These are phyloP conservation scores for Pseudachorutes palmiensis DNA, from an alignment of 1,140 invertebrate genomes.

Conservation along the genomic window DNA sequence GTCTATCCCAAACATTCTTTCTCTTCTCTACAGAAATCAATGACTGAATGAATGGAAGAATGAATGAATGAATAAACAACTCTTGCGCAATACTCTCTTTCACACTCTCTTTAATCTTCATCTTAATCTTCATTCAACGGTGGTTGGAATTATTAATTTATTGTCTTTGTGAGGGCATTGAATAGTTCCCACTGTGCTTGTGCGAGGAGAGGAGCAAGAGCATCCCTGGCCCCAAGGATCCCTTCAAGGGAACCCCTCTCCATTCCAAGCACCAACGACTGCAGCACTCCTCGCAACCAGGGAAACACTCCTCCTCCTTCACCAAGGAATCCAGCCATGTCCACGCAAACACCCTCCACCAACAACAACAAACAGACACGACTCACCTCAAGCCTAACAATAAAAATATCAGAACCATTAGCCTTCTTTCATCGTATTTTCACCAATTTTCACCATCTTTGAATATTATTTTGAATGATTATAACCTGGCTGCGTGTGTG, in stretches of 20 bases:
- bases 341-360: slow-evolving; percentile 22
- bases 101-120: background rate
- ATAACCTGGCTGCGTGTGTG: slow-evolving; percentile 7
- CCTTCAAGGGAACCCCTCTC: slow-evolving; percentile 28
- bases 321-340: slow-evolving; percentile 30
- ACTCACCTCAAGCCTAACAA: slow-evolving; percentile 28
- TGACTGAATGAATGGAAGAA: too few relatives aligned
- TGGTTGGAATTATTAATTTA: background rate
- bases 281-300: slow-evolving; percentile 9
- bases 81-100: background rate
- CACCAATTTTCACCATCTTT: too few relatives aligned
- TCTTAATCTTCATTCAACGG: background rate
- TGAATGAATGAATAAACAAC: background rate
- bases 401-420: background rate
- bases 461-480: too few relatives aligned
- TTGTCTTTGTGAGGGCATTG: background rate
- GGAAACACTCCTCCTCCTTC: slow-evolving; percentile 5
- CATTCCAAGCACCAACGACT: slow-evolving; percentile 33
- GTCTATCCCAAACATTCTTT: slow-evolving; percentile 55
- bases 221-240: slow-evolving; percentile 17
- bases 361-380: slow-evolving; percentile 32
- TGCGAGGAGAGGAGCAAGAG: slow-evolving; percentile 16
- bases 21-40: too few relatives aligned
- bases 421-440: background rate
- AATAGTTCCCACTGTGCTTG: slow-evolving; percentile 29